A percentile compares a stretch with the other conserved stretches of the same genome.
phyloP scores from a whole-genome alignment of 2,797 vertebrate genomes.

The Malurus leucopterus region DNA sequence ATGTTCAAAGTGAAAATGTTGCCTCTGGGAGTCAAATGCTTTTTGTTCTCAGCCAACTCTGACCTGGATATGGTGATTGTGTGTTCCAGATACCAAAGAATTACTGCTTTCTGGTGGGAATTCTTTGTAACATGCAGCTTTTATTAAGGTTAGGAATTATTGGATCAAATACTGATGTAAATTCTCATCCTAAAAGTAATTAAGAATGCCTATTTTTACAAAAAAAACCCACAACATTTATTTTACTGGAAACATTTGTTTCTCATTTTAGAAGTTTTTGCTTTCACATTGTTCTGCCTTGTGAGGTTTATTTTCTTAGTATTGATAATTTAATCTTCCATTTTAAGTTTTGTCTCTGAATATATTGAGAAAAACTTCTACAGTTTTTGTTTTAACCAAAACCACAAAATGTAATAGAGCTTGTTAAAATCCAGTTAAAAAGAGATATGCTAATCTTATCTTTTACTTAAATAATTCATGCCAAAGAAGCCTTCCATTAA shows the following conservation, averaged over 20 bases:
- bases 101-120: conserved; percentile 44
- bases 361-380: not conserved
- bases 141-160: conserved; percentile 60
- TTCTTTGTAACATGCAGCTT: conserved; percentile 52
- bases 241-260: conserved; percentile 51
- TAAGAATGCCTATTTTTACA: not conserved
- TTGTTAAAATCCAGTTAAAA: not conserved
- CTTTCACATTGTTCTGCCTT: not conserved
- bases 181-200: conserved; percentile 47
- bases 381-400: not conserved
- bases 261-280: conserved; percentile 31
- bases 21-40: conserved; percentile 40
- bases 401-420: not conserved
- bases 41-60: conserved; percentile 48
- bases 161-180: conserved; percentile 54
- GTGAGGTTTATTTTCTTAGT: not conserved
- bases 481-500: not conserved
- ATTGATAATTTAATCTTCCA: not conserved
- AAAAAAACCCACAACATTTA: not conserved
- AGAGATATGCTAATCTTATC: not conserved
- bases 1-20: conserved; percentile 57
- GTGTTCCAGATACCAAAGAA: conserved; percentile 31
- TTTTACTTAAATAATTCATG: not conserved
- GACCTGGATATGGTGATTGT: not conserved
- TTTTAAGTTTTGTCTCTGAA: not conserved